These are phyloP conservation scores for Eurystomus gularis DNA, from an alignment of 2,113 vertebrate species.

Conservation along the genomic window DNA sequence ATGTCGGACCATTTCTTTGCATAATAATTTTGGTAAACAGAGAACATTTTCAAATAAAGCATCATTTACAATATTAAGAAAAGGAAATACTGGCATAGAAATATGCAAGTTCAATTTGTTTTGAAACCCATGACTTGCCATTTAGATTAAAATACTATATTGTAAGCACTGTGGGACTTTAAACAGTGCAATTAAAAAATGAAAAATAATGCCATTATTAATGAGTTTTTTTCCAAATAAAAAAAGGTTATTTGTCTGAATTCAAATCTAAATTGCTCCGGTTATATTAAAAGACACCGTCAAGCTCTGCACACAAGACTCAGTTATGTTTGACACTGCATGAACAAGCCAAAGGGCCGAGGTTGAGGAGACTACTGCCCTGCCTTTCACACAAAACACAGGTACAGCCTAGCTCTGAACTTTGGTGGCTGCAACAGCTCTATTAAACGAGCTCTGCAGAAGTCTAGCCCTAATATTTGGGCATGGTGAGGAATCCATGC, in stretches of 20 bases:
- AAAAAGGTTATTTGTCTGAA: neutral
- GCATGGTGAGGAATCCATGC: neutral
- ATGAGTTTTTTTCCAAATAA: neutral
- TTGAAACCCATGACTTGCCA: neutral
- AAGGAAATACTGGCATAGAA: neutral
- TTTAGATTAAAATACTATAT: conserved; percentile 18
- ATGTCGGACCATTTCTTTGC: neutral
- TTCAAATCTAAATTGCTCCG: neutral
- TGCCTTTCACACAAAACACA: neutral
- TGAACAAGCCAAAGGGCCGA: accelerated
- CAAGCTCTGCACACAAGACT: neutral
- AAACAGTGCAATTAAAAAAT: conserved; percentile 30
- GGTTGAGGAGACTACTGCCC: neutral
- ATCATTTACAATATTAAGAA: neutral
- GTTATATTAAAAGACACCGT: neutral
- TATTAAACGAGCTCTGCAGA: accelerated
- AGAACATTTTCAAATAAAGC: conserved; percentile 6
- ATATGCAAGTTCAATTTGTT: neutral
- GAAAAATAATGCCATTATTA: conserved; percentile 12
- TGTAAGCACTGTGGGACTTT: neutral
- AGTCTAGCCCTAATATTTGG: neutral
- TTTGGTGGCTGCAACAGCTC: neutral
- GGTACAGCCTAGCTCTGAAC: neutral
- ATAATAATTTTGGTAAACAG: conserved; percentile 20
- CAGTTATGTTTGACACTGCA: neutral